phyloP scores from a whole-genome alignment of 2,113 vertebrate species.

The Gymnorhina tibicen region DNA sequence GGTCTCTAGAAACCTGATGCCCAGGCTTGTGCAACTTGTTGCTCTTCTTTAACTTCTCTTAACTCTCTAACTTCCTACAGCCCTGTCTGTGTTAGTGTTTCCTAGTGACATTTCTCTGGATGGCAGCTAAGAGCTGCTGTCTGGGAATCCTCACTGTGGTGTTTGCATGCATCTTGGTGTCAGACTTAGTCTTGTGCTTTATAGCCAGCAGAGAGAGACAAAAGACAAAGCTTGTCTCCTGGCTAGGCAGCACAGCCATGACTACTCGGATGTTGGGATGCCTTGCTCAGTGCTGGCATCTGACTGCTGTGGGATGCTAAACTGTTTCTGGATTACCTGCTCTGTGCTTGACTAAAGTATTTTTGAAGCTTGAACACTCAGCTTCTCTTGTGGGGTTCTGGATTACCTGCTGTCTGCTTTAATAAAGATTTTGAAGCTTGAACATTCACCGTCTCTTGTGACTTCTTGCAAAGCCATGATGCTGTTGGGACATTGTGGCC shows the following conservation, averaged over 20 bases:
- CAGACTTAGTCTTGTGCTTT: neutral
- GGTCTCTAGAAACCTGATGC: neutral
- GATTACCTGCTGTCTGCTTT: constrained; percentile 34
- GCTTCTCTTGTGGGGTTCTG: neutral
- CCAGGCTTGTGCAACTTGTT: neutral
- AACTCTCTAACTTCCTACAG: neutral
- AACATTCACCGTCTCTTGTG: neutral
- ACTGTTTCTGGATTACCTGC: constrained; percentile 3
- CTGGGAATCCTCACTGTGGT: neutral
- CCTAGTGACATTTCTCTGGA: neutral
- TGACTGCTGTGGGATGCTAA: neutral
- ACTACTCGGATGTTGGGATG: neutral
- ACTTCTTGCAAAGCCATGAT: neutral
- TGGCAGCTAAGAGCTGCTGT: neutral
- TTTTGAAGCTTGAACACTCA: neutral
- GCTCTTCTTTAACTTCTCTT: neutral
- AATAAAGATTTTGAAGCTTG: constrained; percentile 62
- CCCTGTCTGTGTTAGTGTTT: neutral
- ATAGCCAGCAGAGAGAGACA: neutral
- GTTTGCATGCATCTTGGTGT: constrained; percentile 36
- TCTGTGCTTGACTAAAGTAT: constrained; percentile 60
- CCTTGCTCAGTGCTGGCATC: neutral
- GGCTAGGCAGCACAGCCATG: neutral
- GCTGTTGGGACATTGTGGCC: neutral
- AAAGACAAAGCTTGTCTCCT: neutral